Conservation (phyloP, 1,140 invertebrate genomes). For the Tetramorium simillimum region DNA sequence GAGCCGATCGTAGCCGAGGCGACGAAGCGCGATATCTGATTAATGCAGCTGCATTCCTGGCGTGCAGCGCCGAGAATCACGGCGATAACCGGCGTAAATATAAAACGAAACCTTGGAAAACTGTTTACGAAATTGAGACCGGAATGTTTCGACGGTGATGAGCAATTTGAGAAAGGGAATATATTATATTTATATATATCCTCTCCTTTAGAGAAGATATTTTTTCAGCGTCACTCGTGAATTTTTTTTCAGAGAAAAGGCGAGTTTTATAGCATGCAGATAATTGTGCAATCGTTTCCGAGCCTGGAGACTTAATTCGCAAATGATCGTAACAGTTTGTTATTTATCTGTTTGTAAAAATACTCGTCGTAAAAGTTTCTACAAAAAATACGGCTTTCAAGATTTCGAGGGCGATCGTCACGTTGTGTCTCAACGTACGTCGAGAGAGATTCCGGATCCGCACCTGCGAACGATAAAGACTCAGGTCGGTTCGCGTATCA, state of each 20-base stretch:
- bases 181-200: not conserved
- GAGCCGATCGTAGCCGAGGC: not conserved
- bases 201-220: not conserved
- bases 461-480: constrained; percentile 40
- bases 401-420: not conserved
- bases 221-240: not conserved
- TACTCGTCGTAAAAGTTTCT: not conserved
- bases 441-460: not conserved
- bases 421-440: not conserved
- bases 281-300: not conserved
- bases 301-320: not conserved
- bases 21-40: constrained; percentile 17
- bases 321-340: not conserved
- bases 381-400: not conserved
- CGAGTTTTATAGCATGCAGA: not conserved
- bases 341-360: not conserved
- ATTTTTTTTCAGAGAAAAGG: not conserved
- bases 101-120: not conserved
- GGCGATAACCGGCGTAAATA: not conserved
- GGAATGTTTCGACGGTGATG: not conserved
- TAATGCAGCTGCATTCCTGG: constrained; percentile 23
- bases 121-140: not conserved
- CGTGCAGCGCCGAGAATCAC: not conserved
- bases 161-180: not conserved
- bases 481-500: not conserved